These are phyloP conservation scores for Cheilosia pagana DNA, from an alignment of 2,888 invertebrate species.

Conservation along the genomic window DNA sequence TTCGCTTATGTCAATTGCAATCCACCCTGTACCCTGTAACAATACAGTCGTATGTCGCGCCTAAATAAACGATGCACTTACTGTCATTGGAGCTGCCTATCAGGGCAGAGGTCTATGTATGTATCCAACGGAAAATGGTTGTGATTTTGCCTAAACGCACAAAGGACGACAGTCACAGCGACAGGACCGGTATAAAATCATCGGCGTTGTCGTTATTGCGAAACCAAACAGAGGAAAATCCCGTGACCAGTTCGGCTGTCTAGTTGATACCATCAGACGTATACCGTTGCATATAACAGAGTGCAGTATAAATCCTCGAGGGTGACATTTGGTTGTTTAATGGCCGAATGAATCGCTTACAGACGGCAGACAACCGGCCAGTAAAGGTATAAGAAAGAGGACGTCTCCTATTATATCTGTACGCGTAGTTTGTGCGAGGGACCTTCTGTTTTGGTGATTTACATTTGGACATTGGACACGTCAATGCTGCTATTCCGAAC, in stretches of 20 bases:
- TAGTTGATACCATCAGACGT: conserved; percentile 24
- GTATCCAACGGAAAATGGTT: conserved; percentile 29
- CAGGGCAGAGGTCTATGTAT: not conserved
- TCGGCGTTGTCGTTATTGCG: conserved; percentile 45
- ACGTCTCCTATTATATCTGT: conserved; percentile 14
- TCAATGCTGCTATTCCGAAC: conserved; percentile 11
- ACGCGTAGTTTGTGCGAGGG: not conserved
- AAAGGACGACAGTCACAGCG: conserved; percentile 12
- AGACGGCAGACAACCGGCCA: conserved; percentile 30
- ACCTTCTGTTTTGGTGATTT: conserved; percentile 19
- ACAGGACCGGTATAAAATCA: conserved; percentile 27
- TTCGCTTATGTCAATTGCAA: conserved; percentile 1
- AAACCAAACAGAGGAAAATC: conserved; percentile 27
- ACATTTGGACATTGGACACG: conserved; percentile 5
- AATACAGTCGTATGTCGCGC: conserved; percentile 21
- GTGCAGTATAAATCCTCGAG: conserved; percentile 56
- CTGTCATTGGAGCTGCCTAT: conserved; percentile 40
- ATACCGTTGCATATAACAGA: conserved; percentile 8
- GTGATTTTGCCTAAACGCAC: conserved; percentile 46
- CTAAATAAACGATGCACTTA: conserved; percentile 56
- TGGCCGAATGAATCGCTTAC: conserved; percentile 48
- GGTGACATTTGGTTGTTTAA: conserved; percentile 63
- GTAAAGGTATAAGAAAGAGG: conserved; percentile 21
- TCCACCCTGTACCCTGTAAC: no score
- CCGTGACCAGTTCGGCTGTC: conserved; percentile 40